A percentile compares a stretch with the other conserved stretches of the same genome.
Conservation (phyloP, 2,797 vertebrate species). For the Phyllotis vaccarum region DNA sequence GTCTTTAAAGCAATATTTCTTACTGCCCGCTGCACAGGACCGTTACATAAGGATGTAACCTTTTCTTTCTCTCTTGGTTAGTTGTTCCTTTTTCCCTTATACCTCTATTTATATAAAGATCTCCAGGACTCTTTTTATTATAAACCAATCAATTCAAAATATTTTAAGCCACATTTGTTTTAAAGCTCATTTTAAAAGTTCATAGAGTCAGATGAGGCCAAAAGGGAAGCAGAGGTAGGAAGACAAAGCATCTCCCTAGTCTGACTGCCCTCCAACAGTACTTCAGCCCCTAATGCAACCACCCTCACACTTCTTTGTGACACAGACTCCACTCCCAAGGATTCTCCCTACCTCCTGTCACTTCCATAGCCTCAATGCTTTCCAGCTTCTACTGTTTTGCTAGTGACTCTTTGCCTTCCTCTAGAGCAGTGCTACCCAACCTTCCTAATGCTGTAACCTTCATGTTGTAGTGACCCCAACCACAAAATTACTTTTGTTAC, state of each 20-base stretch:
- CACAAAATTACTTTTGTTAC: not conserved
- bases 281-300: not conserved
- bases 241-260: not conserved
- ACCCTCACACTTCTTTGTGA: not conserved
- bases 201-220: not conserved
- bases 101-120: not conserved
- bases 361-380: not conserved
- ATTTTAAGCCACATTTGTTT: not conserved
- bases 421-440: not conserved
- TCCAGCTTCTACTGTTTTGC: not conserved
- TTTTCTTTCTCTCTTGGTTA: not conserved
- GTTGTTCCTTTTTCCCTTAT: not conserved
- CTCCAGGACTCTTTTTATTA: not conserved
- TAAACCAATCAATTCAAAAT: not conserved
- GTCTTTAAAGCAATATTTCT: not conserved
- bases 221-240: not conserved
- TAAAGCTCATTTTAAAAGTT: not conserved
- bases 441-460: not conserved
- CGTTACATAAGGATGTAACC: not conserved
- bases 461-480: not conserved
- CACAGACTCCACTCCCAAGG: not conserved
- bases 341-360: not conserved
- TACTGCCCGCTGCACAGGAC: not conserved
- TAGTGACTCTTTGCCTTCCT: not conserved
- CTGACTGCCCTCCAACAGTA: not conserved